Evolutionary conservation across 1,140 invertebrate species (phyloP).

Genomic region (Coptotermes formosanus): DNA sequence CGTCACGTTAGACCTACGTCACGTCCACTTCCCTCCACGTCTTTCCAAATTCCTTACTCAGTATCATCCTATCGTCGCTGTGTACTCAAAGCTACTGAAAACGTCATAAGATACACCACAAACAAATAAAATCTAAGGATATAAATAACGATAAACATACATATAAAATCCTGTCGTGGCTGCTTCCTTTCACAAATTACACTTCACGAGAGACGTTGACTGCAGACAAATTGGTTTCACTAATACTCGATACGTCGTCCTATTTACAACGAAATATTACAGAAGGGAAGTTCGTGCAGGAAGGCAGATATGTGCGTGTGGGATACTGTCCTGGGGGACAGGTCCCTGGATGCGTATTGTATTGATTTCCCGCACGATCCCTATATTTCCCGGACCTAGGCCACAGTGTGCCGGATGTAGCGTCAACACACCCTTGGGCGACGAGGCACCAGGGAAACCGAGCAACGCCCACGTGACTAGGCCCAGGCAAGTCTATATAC

Average conservation of each 20-base stretch:
- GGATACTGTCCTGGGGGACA: not conserved
- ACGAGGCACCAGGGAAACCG: not conserved
- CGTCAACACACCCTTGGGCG: not conserved
- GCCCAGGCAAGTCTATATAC: not conserved
- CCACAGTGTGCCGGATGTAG: not conserved
- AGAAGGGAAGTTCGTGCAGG: not conserved
- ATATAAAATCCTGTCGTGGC: too few relatives aligned
- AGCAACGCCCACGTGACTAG: not conserved
- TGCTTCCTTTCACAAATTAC: too few relatives aligned
- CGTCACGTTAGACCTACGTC: too few relatives aligned
- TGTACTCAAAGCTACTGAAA: too few relatives aligned
- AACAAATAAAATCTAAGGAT: too few relatives aligned
- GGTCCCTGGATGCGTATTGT: constrained; percentile 9
- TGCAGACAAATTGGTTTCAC: too few relatives aligned
- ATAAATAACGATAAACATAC: too few relatives aligned
- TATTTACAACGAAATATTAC: not conserved
- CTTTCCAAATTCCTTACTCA: too few relatives aligned
- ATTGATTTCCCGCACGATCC: not conserved
- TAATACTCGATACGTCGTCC: not conserved
- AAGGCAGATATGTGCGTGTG: not conserved
- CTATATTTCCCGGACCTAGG: not conserved
- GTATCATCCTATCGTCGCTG: too few relatives aligned
- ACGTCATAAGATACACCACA: too few relatives aligned
- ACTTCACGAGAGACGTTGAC: too few relatives aligned
- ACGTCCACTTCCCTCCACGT: too few relatives aligned